Evolutionary conservation across 1,140 invertebrate genomes (phyloP).

Genomic region (Diabrotica virgifera): DNA sequence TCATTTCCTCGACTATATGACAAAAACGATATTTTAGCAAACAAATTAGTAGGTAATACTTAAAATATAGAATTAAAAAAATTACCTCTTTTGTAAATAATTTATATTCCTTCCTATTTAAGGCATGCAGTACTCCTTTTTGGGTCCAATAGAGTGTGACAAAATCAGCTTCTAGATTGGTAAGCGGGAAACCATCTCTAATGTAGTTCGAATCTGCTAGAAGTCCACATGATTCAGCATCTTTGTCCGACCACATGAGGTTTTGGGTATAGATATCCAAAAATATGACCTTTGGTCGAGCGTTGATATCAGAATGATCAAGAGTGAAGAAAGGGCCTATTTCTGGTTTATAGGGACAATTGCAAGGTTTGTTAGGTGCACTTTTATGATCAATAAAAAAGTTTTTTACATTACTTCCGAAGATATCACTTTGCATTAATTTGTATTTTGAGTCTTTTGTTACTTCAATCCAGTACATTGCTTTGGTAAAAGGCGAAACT

Average conservation of each 20-base stretch:
- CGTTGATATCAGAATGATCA: conserved; percentile 58
- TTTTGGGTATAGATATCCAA: conserved; percentile 57
- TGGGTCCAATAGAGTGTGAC: conserved; percentile 70
- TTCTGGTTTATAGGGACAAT: conserved; percentile 58
- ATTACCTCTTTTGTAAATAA: conserved; percentile 26
- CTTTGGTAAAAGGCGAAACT: conserved; percentile 69
- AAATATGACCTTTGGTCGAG: conserved; percentile 63
- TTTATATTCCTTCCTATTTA: conserved; percentile 53
- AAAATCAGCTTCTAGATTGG: conserved; percentile 63
- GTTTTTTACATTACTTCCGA: conserved; percentile 54
- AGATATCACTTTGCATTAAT: conserved; percentile 61
- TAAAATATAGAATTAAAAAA: too few relatives aligned
- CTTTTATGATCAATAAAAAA: conserved; percentile 58
- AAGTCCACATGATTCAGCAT: conserved; percentile 65
- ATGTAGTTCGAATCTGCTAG: conserved; percentile 48
- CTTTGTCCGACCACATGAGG: conserved; percentile 63
- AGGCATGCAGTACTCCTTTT: conserved; percentile 60
- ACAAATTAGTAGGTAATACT: too few relatives aligned
- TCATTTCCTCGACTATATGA: too few relatives aligned
- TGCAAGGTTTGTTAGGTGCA: conserved; percentile 46
- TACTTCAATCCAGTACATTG: conserved; percentile 71
- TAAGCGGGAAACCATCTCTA: conserved; percentile 53
- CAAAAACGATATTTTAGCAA: too few relatives aligned
- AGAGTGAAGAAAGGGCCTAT: conserved; percentile 62
- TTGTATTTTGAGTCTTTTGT: conserved; percentile 52